phyloP scores from a whole-genome alignment of 2,888 invertebrate species.

The Steromphala cineraria region DNA sequence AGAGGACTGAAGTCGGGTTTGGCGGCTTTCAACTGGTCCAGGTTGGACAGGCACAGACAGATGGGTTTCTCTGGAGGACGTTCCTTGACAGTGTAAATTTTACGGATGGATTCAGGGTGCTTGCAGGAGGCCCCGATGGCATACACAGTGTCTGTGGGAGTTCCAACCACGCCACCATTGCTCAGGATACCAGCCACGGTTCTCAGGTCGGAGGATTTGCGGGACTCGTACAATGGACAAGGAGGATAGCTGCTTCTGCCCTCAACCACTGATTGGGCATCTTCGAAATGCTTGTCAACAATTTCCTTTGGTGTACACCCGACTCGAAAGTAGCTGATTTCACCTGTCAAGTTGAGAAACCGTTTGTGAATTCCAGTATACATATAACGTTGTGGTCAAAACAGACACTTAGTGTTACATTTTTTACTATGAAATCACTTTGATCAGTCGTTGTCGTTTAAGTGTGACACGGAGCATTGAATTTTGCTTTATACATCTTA shows the following conservation, averaged over 20 bases:
- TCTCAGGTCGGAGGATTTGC: constrained; percentile 43
- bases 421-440: too few relatives aligned
- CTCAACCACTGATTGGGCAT: constrained; percentile 34
- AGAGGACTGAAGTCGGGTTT: constrained; percentile 50
- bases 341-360: constrained; percentile 37
- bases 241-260: constrained; percentile 28
- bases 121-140: constrained; percentile 58
- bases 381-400: too few relatives aligned
- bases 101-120: constrained; percentile 49
- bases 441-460: not conserved
- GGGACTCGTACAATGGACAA: constrained; percentile 48
- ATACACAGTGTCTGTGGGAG: constrained; percentile 61
- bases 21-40: constrained; percentile 51
- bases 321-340: constrained; percentile 53
- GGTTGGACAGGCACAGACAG: constrained; percentile 55
- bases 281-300: constrained; percentile 38
- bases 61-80: constrained; percentile 60
- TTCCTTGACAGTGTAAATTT: constrained; percentile 54
- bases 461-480: too few relatives aligned
- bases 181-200: constrained; percentile 45
- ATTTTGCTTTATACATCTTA: too few relatives aligned
- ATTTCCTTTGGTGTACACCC: constrained; percentile 55
- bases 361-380: not conserved
- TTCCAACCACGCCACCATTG: constrained; percentile 51
- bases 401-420: too few relatives aligned